Evolutionary conservation across 2,113 vertebrate genomes (phyloP), one percentile per base, ranked within the genome.

Genomic region (Pomatostomus ruficeps): DNA sequence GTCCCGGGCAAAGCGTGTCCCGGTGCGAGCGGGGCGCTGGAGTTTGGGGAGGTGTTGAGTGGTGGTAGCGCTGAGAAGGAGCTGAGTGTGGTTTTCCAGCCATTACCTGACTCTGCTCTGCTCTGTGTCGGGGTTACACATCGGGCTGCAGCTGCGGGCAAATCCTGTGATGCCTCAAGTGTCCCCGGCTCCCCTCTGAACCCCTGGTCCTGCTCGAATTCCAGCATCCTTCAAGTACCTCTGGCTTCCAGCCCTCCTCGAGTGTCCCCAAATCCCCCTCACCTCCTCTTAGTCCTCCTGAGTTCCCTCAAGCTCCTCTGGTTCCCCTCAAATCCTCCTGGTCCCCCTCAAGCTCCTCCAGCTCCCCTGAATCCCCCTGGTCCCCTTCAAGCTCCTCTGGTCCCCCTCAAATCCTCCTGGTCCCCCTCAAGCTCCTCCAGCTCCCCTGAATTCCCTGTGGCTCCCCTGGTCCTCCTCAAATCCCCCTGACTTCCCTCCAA

Each of bases 181-280:
- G 45, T 10, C 20, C 14, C 51, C 13, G 31, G 15, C 18, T 40
- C 21, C 21, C 15, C 67, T 35, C 59, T 49, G 52, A 42, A 7
- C 26, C 7, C 43, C 36, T 0, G 0, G 8, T 28, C 22, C 35
- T 36, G 36, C 67, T 66, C 36, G 4, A 11, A 1, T 26, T 40
- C 31, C 35, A 58, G 43, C 36, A 58, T 14, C 11, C 29, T 66
- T 14, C 59, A 24, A n/a, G 0, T 29, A 7, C 7, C 40, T 16
- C 20, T 40, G 55, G 7, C 29, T 28, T n/a, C 59, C 59, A 65
- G n/a, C 48, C 68, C 40, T 15, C 9, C 68, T 13, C 0, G 2
- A 26, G 38, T 5, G 51, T 17, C 58, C 33, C 24, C 24, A 16
- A 8, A n/a, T 8, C 4, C 23, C 11, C 36, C 19, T 49, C 28